phyloP scores from a whole-genome alignment of 2,113 vertebrate species.

The Struthidea cinerea region DNA sequence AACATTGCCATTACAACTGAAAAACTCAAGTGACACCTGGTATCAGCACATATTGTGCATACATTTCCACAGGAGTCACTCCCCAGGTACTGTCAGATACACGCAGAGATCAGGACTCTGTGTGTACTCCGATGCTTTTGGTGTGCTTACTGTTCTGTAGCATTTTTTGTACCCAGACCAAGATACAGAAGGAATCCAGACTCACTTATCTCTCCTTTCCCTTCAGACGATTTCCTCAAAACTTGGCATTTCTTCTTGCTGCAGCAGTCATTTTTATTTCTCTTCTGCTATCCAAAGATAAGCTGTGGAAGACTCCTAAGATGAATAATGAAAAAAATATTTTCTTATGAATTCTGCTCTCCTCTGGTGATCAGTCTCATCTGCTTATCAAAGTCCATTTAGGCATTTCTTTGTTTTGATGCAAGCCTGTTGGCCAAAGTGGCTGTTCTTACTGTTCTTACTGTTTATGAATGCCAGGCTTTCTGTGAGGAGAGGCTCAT shows the following conservation, averaged over 20 bases:
- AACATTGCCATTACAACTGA: not conserved
- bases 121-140: not conserved
- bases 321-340: not conserved
- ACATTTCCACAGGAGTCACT: not conserved
- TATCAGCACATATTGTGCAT: not conserved
- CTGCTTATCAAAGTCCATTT: not conserved
- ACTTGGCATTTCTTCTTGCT: not conserved
- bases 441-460: not conserved
- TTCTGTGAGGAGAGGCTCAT: not conserved
- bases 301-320: not conserved
- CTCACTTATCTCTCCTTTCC: not conserved
- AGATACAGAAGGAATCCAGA: not conserved
- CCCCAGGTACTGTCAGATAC: not conserved
- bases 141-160: not conserved
- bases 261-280: not conserved
- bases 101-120: not conserved
- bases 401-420: not conserved
- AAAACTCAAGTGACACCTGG: not conserved
- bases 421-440: not conserved
- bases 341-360: not conserved
- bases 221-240: not conserved
- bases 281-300: not conserved
- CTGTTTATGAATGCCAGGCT: not conserved
- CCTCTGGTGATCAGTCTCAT: not conserved
- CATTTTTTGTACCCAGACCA: not conserved